Percentiles rank a stretch among this genome's conserved stretches.
phyloP scores from a whole-genome alignment of 2,888 invertebrate species.

The Diaphora mendica region DNA sequence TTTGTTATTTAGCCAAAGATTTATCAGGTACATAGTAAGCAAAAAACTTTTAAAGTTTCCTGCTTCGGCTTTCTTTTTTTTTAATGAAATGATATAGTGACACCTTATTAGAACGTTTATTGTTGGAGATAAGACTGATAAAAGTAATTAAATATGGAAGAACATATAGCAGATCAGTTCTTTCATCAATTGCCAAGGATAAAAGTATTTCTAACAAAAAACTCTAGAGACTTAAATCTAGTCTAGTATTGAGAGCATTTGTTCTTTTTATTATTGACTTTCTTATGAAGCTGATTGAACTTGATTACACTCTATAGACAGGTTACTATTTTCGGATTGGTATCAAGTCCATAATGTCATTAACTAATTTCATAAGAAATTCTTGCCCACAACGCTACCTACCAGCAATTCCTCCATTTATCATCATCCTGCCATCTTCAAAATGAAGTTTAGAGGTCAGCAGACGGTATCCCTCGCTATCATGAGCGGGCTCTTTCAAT shows the following conservation, averaged over 20 bases:
- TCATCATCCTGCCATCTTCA: no score
- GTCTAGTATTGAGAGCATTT: background rate
- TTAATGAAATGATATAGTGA: background rate
- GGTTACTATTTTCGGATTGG: background rate
- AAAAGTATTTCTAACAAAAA: background rate
- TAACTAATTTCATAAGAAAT: background rate
- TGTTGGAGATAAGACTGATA: background rate
- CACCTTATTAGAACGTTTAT: background rate
- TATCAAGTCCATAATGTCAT: background rate
- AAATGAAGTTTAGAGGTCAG: no score
- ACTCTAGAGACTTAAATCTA: background rate
- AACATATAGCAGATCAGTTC: background rate
- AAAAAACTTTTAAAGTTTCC: background rate
- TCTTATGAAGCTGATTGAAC: background rate
- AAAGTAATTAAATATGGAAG: background rate
- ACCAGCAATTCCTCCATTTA: background rate
- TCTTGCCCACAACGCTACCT: background rate
- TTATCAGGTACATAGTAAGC: slow-evolving; percentile 2
- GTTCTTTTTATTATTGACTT: background rate
- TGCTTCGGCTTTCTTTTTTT: slow-evolving; percentile 6
- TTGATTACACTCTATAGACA: background rate
- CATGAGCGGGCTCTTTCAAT: no score
- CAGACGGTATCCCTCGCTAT: no score
- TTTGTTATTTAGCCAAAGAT: slow-evolving; percentile 10
- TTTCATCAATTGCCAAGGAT: background rate